Conservation (phyloP, 2,113 vertebrate species). For the Heterotilapia buettikoferi region DNA sequence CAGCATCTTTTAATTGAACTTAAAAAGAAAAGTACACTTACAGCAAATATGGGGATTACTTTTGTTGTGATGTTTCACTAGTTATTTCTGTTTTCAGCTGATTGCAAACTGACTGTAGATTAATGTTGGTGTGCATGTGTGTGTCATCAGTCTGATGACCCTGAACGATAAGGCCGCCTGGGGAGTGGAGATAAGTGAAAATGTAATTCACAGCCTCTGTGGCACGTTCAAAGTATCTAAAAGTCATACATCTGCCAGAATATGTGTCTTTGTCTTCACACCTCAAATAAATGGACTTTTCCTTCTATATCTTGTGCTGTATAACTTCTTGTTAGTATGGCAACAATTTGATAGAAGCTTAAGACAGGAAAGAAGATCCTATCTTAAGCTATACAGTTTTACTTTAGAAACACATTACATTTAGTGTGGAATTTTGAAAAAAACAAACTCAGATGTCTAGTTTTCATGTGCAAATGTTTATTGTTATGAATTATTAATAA, state of each 20-base stretch:
- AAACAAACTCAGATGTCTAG: neutral
- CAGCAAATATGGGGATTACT: neutral
- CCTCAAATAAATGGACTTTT: neutral
- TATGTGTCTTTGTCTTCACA: neutral
- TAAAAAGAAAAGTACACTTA: neutral
- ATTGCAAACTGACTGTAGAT: slow-evolving; percentile 15
- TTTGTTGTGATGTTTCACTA: neutral
- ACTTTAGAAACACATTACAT: neutral
- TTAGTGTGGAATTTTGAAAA: neutral
- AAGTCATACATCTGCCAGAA: slow-evolving; percentile 10
- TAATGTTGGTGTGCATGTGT: neutral
- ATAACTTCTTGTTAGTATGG: slow-evolving; percentile 9
- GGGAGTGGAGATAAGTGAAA: slow-evolving; percentile 56
- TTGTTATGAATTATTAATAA: neutral
- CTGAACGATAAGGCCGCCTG: slow-evolving; percentile 49
- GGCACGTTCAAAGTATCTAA: slow-evolving; percentile 3
- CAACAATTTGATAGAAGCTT: slow-evolving; percentile 14
- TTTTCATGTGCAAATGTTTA: neutral
- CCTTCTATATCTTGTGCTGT: slow-evolving; percentile 16
- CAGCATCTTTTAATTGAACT: neutral
- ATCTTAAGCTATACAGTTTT: neutral
- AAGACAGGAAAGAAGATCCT: neutral
- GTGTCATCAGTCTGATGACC: neutral
- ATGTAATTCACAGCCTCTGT: slow-evolving; percentile 28
- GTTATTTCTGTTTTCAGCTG: neutral